These are phyloP conservation scores for Drosophila busckii DNA, from an alignment of 1,140 invertebrate genomes.

Conservation along the genomic window DNA sequence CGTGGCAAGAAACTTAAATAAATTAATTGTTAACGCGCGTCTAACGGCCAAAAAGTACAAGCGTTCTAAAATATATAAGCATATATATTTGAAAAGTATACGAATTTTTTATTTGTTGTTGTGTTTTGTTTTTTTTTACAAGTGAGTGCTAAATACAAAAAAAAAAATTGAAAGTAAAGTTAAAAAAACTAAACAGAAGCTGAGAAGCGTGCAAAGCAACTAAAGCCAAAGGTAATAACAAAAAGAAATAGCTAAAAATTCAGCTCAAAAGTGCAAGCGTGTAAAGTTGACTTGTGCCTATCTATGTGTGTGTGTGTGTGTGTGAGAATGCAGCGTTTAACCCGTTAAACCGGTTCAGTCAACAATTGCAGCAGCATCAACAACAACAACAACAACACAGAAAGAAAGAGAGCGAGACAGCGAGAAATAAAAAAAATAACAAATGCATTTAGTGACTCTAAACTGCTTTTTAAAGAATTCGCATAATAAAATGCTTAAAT, in stretches of 20 bases:
- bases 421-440: conserved; percentile 8
- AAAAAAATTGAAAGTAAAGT: conserved; percentile 13
- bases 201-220: not conserved
- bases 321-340: conserved; percentile 6
- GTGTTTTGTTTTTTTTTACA: too few species aligned
- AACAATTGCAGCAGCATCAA: conserved; percentile 10
- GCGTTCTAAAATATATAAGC: too few species aligned
- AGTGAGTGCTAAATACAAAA: not conserved
- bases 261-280: conserved; percentile 23
- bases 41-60: too few species aligned
- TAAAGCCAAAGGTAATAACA: conserved; percentile 31
- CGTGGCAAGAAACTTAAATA: too few species aligned
- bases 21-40: too few species aligned
- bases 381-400: conserved; percentile 1
- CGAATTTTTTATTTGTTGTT: too few species aligned
- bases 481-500: too few species aligned
- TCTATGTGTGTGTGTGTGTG: not conserved
- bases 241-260: conserved; percentile 4
- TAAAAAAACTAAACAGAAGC: conserved; percentile 23
- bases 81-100: too few species aligned
- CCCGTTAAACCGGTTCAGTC: conserved; percentile 36
- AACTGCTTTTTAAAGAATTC: too few species aligned
- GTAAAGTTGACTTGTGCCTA: too few species aligned
- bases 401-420: conserved; percentile 9
- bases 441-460: too few species aligned